These are phyloP conservation scores for Laticauda colubrina DNA, from an alignment of 2,113 vertebrate species.

Conservation along the genomic window DNA sequence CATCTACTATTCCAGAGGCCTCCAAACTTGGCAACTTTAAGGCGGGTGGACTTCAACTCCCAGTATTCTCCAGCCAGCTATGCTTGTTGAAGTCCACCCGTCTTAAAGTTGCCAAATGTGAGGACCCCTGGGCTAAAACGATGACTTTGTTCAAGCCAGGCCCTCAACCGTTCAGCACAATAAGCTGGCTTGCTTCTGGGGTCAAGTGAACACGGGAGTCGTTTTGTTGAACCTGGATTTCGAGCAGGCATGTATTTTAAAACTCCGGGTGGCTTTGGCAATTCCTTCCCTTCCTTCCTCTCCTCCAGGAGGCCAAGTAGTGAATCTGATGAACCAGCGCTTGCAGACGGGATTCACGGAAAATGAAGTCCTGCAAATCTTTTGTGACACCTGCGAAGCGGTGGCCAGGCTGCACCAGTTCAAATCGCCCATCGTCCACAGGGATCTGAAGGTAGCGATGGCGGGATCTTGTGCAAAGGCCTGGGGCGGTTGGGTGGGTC, in stretches of 20 bases:
- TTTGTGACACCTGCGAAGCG: conserved; percentile 95
- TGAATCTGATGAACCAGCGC: conserved; percentile 96
- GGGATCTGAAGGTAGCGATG: conserved; percentile 88
- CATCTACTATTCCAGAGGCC: not conserved
- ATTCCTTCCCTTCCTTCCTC: not conserved
- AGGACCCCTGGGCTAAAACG: not conserved
- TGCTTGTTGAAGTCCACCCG: too few species aligned
- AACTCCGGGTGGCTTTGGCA: not conserved
- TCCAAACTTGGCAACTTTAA: too few species aligned
- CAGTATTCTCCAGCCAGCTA: too few species aligned
- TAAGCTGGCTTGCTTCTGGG: not conserved
- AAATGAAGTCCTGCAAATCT: conserved; percentile 90
- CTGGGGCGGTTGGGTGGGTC: fast-evolving
- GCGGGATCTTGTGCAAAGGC: fast-evolving
- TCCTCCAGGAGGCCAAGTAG: conserved; percentile 89
- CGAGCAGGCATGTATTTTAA: too few species aligned
- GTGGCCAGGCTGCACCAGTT: conserved; percentile 92
- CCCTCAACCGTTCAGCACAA: not conserved
- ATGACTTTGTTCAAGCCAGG: not conserved
- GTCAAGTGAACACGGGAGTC: not conserved
- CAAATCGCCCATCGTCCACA: conserved; percentile 91
- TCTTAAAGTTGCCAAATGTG: too few species aligned
- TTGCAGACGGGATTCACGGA: conserved; percentile 93
- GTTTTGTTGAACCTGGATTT: not conserved
- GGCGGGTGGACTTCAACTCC: too few species aligned